phyloP scores from a whole-genome alignment of 1,140 invertebrate genomes.

The Himalopsyche phryganea region DNA sequence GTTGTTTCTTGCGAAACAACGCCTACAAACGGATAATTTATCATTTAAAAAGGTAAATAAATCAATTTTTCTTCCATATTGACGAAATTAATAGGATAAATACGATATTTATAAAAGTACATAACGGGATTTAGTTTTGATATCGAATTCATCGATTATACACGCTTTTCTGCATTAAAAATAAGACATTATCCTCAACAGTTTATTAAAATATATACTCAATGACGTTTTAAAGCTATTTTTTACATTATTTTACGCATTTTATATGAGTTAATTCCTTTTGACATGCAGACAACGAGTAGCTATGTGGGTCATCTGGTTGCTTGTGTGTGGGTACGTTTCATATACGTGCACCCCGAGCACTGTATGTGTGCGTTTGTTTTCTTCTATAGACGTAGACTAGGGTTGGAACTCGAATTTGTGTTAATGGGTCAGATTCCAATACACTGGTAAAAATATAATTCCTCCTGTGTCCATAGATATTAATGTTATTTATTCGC shows the following conservation, averaged over 20 bases:
- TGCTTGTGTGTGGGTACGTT: neutral
- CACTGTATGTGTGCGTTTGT: neutral
- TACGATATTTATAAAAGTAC: neutral
- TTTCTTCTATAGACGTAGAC: too few relatives aligned
- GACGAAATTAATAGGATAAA: neutral
- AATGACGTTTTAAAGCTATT: too few relatives aligned
- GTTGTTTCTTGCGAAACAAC: too few relatives aligned
- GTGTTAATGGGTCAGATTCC: neutral
- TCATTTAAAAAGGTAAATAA: too few relatives aligned
- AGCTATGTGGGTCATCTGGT: constrained; percentile 3
- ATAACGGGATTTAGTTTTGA: neutral
- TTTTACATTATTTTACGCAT: too few relatives aligned
- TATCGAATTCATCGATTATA: neutral
- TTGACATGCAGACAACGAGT: neutral
- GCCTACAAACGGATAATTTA: too few relatives aligned
- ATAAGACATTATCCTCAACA: too few relatives aligned
- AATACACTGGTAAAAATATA: neutral
- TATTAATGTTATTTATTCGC: constrained; percentile 1
- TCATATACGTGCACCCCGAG: neutral
- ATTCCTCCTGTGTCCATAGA: too few relatives aligned
- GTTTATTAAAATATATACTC: too few relatives aligned
- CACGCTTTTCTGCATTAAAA: too few relatives aligned
- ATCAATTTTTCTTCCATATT: too few relatives aligned
- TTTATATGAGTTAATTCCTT: neutral
- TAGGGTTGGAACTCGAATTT: neutral